Evolutionary conservation across 2,113 vertebrate genomes (phyloP).

Genomic region (Rhynchomys soricoides): DNA sequence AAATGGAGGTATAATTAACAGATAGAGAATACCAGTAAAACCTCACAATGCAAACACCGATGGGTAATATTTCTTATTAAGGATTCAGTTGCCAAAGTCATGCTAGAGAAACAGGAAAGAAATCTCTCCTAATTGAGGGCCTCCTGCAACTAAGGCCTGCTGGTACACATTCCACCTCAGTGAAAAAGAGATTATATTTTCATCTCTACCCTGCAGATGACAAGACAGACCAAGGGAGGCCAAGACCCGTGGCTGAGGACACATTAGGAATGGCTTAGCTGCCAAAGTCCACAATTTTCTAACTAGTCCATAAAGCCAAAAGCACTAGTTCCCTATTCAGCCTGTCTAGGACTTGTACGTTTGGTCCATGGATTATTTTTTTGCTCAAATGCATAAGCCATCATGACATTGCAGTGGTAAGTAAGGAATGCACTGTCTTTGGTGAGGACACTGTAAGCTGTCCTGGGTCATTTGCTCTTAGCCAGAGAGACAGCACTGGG

Average conservation of each 20-base stretch:
- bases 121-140: neutral
- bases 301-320: neutral
- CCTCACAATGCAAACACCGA: conserved; percentile 5
- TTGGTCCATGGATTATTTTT: neutral
- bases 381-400: neutral
- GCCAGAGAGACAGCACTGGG: neutral
- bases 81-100: neutral
- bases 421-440: neutral
- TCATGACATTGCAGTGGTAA: neutral
- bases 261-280: neutral
- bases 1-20: neutral
- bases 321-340: neutral
- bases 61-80: neutral
- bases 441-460: neutral
- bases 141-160: accelerated
- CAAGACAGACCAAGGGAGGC: neutral
- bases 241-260: neutral
- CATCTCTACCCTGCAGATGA: neutral
- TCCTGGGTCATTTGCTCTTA: neutral
- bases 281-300: neutral
- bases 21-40: conserved; percentile 15
- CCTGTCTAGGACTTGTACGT: neutral
- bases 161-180: neutral
- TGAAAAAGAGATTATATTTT: neutral
- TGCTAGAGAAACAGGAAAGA: neutral